Base-by-base conservation (phyloP, 2,888 invertebrate genomes). In the Piscicola geometra region DNA sequence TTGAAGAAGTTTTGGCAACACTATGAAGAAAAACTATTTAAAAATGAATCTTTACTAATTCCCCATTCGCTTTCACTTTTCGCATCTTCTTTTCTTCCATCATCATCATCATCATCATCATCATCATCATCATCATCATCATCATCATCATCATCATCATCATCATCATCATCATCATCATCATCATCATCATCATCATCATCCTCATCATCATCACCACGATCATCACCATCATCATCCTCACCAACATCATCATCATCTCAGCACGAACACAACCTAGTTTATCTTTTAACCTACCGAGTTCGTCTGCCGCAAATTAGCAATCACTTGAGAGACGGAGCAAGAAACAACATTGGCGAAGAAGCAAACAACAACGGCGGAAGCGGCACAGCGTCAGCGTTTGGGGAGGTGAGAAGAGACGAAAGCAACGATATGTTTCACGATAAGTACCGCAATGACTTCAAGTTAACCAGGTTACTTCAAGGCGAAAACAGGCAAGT, bases 101-200 rank as follows among this genome's bases (percentile, higher is more conserved):
- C 41, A 41, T 41, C 41, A 41, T 41, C 41, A 41, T 41, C 41
- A 41, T 41, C 41, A 41, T 41, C 41, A 41, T 41, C 41, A 41
- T 41, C 41, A 41, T 41, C 41, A 41, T 41, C 41, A 41, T 41
- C 41, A 41, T 41, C 41, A 41, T 41, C 41, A 41, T 41, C 41
- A 41, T 41, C 41, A 32, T 21, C 30, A 52, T 71, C 71, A 36
- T 56, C 41, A 47, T 75, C 66, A 47, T 67, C 75, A 67, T 75
- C 75, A 33, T 66, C 41, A 68, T 30, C 67, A 60, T 67, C 50
- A 28, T 56, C 64, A 41, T 66, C 71, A n/a, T 71, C 52, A 1
- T 25, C 25, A 32, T n/a, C 25, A 25, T 47, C 71, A 25, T 47
- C 71, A 21, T 47, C 28, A 25, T 21, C 15, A 47, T 72, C 41